Percentiles rank a stretch among this genome's conserved stretches.
These are phyloP conservation scores for Ophioderma brevispina DNA, from an alignment of 35 echinoderm and acorn worm genomes.

Conservation along the genomic window DNA sequence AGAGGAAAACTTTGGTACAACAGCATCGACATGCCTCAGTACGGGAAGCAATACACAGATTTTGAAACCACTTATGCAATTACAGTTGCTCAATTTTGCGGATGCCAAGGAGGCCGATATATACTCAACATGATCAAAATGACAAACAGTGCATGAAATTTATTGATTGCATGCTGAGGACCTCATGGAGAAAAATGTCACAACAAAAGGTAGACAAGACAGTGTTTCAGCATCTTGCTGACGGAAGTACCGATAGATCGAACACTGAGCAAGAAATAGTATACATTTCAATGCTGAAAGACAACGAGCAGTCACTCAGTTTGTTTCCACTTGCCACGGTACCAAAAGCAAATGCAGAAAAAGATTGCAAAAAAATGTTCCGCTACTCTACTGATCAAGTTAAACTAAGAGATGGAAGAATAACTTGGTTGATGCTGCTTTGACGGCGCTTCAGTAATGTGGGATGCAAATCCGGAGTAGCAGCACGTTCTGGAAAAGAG, in stretches of 20 bases:
- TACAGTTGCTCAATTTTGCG: not conserved
- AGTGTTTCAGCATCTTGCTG: not conserved
- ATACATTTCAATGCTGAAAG: constrained; percentile 13
- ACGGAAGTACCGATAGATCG: constrained; percentile 15
- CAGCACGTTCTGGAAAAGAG: constrained; percentile 1
- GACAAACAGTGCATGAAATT: constrained; percentile 10
- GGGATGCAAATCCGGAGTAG: not conserved
- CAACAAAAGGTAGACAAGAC: not conserved
- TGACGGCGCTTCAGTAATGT: constrained; percentile 18
- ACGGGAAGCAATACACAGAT: constrained; percentile 20
- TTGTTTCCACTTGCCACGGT: not conserved
- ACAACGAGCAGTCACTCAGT: constrained; percentile 23
- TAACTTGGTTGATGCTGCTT: constrained; percentile 18
- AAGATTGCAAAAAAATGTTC: not conserved
- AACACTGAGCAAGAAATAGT: constrained; percentile 14
- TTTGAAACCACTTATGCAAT: constrained; percentile 11
- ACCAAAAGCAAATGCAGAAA: constrained; percentile 28
- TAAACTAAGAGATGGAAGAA: constrained; percentile 4
- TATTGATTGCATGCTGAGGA: constrained; percentile 24
- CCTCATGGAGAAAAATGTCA: not conserved
- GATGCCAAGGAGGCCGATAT: too few species aligned
- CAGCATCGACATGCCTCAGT: constrained; percentile 9
- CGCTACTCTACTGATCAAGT: not conserved
- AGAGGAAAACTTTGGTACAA: constrained; percentile 13
- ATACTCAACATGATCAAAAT: not conserved